Evolutionary conservation across 2,113 vertebrate genomes (phyloP), one percentile per base, ranked within the genome.

Genomic region (Thamnophis sirtalis): DNA sequence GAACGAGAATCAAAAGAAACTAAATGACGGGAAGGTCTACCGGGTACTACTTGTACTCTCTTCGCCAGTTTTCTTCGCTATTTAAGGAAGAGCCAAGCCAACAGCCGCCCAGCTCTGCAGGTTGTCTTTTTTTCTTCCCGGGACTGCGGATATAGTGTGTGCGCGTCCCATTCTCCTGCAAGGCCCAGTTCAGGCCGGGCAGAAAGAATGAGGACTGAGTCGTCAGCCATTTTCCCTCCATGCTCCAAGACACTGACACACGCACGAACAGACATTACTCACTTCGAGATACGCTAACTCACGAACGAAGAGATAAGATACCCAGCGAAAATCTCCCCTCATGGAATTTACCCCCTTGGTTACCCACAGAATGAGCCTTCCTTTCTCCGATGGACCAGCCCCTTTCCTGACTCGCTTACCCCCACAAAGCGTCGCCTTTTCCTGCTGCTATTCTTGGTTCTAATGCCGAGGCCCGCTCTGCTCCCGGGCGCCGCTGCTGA

Each of bases 161-260:
- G 85, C 89, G 91, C 93, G 88, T 94, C 95, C 95, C 93, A 93
- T 95, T 96, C 95, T 95, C 95, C 95, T 56, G 87, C 93, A 96
- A 93, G 91, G 95, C 95, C 95, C 95, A 95, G 95, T 94, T 96
- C 96, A 96, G 97, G 95, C 94, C 96, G 93, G 96, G 94, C 93
- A 97, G 84, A 88, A 94, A 96, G 96, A 93, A 96, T 95, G 96
- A 94, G 96, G 95, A 95, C 96, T 90, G 93, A 97, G 95, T 96
- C 97, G 98, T 98, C 98, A 98, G 98, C 98, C 98, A 98, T 98
- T 98, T 98, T 98, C 98, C 98, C 88, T 96, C 97, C 95, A 93
- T 96, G 96, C 96, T 96, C 97, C 97, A 96, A 97, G 97, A 97
- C 97, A 97, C 80, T 91, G 91, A 91, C 95, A 94, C 93, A 92